phyloP scores from a whole-genome alignment of 2,113 vertebrate species.

The Sander lucioperca region DNA sequence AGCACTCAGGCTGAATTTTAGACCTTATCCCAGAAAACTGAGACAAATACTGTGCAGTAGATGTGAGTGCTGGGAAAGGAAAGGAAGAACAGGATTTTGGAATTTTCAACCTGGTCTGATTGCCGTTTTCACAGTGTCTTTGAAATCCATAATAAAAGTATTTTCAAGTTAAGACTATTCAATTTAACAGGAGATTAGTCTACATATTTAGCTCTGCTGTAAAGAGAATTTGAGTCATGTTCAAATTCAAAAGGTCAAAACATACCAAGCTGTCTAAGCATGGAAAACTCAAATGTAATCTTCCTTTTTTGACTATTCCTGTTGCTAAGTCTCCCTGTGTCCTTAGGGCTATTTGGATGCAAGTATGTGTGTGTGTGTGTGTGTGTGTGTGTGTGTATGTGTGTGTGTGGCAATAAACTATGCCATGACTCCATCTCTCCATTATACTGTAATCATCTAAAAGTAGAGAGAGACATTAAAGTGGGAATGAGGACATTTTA shows the following conservation, averaged over 20 bases:
- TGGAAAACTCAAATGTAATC: conserved; percentile 55
- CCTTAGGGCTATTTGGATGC: conserved; percentile 55
- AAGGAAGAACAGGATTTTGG: neutral
- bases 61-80: too few relatives aligned
- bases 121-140: neutral
- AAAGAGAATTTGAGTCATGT: conserved; percentile 42
- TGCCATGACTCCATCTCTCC: conserved; percentile 78
- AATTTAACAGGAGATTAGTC: conserved; percentile 15
- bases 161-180: conserved; percentile 4
- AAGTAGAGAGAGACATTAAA: conserved; percentile 72
- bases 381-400: conserved; percentile 43
- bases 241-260: conserved; percentile 63
- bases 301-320: conserved; percentile 55
- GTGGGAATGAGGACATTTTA: conserved; percentile 70
- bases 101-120: neutral
- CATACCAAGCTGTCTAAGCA: conserved; percentile 39
- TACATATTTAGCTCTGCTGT: conserved; percentile 6
- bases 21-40: neutral
- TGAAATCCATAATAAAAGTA: neutral
- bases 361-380: conserved; percentile 21
- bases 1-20: neutral
- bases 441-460: conserved; percentile 75
- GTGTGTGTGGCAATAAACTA: conserved; percentile 69
- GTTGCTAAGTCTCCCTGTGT: conserved; percentile 41
- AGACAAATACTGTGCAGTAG: neutral